Percentiles rank a stretch among this genome's conserved stretches.
Evolutionary conservation across 2,888 invertebrate species (phyloP).

Genomic region (Lasioglossum figueresi): DNA sequence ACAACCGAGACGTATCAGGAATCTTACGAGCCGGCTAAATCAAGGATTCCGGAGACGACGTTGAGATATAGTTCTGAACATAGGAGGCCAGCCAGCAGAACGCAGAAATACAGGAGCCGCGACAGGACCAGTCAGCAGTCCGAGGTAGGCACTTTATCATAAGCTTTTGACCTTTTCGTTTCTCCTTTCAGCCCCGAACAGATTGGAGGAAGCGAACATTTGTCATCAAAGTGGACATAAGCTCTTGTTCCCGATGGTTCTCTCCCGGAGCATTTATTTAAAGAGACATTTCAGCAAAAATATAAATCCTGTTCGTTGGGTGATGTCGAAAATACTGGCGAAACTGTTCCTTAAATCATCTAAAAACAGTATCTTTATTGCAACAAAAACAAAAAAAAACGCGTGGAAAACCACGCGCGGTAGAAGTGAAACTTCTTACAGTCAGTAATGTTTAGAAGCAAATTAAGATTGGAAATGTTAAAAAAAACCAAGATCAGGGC

Average conservation of each 20-base stretch:
- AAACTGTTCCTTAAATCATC: not conserved
- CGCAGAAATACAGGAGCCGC: constrained; percentile 68
- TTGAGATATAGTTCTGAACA: constrained; percentile 69
- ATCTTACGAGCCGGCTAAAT: constrained; percentile 78
- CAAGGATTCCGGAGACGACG: constrained; percentile 74
- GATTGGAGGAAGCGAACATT: not conserved
- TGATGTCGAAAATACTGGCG: not conserved
- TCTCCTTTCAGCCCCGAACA: not conserved
- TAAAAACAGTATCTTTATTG: not conserved
- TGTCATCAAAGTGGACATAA: not conserved
- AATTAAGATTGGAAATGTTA: too few relatives aligned
- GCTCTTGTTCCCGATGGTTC: not conserved
- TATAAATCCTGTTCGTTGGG: not conserved
- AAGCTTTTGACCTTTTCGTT: not conserved
- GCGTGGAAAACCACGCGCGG: too few relatives aligned
- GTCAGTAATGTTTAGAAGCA: too few relatives aligned
- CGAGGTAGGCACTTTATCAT: constrained; percentile 49
- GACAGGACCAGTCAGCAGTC: constrained; percentile 64
- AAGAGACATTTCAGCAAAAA: not conserved
- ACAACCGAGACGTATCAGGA: constrained; percentile 80
- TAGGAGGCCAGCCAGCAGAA: constrained; percentile 65
- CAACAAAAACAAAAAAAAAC: too few relatives aligned
- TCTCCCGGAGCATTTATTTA: not conserved
- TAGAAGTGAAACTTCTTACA: too few relatives aligned
- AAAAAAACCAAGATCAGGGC: too few relatives aligned